Evolutionary conservation across 2,888 invertebrate genomes (phyloP), one percentile per base, ranked within the genome.

Genomic region (Chromoteleia sp.): DNA sequence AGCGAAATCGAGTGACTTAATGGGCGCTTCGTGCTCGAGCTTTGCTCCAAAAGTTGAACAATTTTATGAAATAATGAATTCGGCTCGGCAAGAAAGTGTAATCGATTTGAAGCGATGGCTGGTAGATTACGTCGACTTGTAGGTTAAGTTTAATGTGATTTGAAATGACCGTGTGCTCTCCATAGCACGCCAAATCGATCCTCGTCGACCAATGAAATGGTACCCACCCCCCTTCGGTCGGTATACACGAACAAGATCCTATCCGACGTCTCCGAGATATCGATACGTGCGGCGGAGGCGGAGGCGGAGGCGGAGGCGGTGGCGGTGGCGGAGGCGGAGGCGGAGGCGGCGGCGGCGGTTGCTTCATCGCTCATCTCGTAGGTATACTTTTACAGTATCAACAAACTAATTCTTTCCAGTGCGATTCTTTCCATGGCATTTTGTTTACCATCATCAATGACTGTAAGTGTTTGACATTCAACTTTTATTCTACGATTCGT

Each of bases 101-200:
- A 77, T 77, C 58, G 63, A 77, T 77, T 54, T 17, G 25, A 48
- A 48, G 54, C 70, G 39, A 65, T 41, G 29, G 30, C 41, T 25
- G 33, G n/a, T 43, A 45, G 65, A 58, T 65, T 58, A 33, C 52
- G 36, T 54, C 67, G 59, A 59, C 50, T 78, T 58, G 61, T 74
- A 74, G 74, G 74, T 78, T 33, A 74, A 82, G 74, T 78, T 74
- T 70, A 82, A 74, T 82, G 74, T 65, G 74, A 70, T 77, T 78
- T 52, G 59, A 58, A 82, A 78, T 78, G 74, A 71, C 70, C 82
- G 63, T 63, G 74, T 52, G 67, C 33, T 67, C 68, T 77, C 21
- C 19, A 41, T 39, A 25, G 76, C 70, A 48, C 56, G 76, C 39
- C 33, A 54, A 77, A 82, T 78, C 82, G 78, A 78, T 82, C 77